Percentiles rank a stretch among this genome's conserved stretches.
These are phyloP conservation scores for Amphiura filiformis DNA, from an alignment of 35 echinoderm and acorn worm genomes.

Conservation along the genomic window DNA sequence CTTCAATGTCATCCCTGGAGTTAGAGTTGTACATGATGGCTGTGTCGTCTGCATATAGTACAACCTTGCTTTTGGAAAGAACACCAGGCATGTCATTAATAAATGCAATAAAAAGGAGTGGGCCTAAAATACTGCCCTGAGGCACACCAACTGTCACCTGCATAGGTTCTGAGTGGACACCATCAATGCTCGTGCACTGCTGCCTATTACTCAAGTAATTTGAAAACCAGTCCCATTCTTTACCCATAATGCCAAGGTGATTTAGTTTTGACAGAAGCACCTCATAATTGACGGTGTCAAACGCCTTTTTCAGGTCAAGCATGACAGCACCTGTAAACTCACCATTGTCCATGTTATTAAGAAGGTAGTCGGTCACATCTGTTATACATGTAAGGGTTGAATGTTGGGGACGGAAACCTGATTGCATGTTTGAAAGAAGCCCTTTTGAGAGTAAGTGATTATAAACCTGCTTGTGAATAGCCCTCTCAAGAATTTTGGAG, in stretches of 20 bases:
- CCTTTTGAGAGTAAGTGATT: neutral
- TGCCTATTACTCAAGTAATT: neutral
- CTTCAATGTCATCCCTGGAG: neutral
- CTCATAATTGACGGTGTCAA: neutral
- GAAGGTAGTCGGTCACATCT: neutral
- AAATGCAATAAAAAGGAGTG: neutral
- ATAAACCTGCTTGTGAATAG: slow-evolving; percentile 4
- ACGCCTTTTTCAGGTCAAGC: slow-evolving; percentile 16
- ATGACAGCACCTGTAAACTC: slow-evolving; percentile 13
- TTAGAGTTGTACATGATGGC: neutral
- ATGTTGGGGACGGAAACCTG: slow-evolving; percentile 12
- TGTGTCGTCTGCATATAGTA: neutral
- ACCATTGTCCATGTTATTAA: slow-evolving; percentile 16
- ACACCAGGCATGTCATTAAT: neutral
- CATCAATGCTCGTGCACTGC: neutral
- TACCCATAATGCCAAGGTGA: neutral
- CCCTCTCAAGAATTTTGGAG: slow-evolving; percentile 30
- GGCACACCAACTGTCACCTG: neutral
- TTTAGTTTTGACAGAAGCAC: slow-evolving; percentile 1
- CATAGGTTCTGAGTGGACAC: neutral
- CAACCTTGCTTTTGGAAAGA: neutral
- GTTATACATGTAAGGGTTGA: neutral
- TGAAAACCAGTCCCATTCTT: neutral
- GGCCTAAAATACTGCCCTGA: neutral
- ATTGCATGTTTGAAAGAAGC: slow-evolving; percentile 12